Conservation (phyloP, 2,888 invertebrate species). For the Lymantria dispar region DNA sequence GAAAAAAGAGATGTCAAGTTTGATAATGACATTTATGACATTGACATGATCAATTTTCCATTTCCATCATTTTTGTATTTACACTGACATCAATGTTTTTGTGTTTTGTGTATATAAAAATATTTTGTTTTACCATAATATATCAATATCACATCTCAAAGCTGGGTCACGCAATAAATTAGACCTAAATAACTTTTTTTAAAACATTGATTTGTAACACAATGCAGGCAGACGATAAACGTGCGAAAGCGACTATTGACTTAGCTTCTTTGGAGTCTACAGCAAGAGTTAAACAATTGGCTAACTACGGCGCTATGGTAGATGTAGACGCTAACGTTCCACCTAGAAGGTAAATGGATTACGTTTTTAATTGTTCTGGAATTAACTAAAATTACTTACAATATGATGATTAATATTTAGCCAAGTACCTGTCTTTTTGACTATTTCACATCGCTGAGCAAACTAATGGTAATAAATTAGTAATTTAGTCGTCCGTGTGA, state of each 20-base stretch:
- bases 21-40: too few species aligned
- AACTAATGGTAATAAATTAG: too few species aligned
- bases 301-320: slow-evolving; percentile 86
- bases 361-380: background rate
- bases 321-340: slow-evolving; percentile 89
- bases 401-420: too few species aligned
- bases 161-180: background rate
- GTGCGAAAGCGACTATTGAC: slow-evolving; percentile 48
- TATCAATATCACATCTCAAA: background rate
- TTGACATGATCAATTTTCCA: too few species aligned
- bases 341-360: slow-evolving; percentile 86
- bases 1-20: too few species aligned
- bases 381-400: too few species aligned
- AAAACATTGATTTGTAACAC: slow-evolving; percentile 6
- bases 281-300: slow-evolving; percentile 85
- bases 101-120: background rate
- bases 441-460: too few species aligned
- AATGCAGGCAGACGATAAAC: slow-evolving; percentile 65
- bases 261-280: slow-evolving; percentile 83
- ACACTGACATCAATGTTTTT: too few species aligned
- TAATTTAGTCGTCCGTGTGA: too few species aligned
- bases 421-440: too few species aligned
- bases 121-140: background rate
- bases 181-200: background rate
- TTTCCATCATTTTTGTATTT: too few species aligned